These are phyloP conservation scores for Amblyornis subalaris DNA, from an alignment of 2,113 vertebrate genomes.

Conservation along the genomic window DNA sequence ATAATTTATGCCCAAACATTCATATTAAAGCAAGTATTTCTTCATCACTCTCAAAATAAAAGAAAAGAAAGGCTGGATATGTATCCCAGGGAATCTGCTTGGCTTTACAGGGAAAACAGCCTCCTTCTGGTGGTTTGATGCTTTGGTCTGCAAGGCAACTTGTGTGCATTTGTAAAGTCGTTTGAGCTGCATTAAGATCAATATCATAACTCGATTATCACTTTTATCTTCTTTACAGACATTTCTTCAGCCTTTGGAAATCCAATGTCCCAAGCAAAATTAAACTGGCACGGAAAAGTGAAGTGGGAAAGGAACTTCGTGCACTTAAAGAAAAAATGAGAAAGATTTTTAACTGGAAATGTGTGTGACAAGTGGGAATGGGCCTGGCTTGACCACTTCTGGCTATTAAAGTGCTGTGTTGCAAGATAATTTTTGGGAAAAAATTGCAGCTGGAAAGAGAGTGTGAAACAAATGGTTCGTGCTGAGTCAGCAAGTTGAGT, in stretches of 20 bases:
- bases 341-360: neutral
- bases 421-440: neutral
- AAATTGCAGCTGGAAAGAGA: neutral
- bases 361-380: neutral
- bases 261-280: neutral
- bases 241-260: neutral
- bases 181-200: neutral
- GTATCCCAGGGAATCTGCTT: neutral
- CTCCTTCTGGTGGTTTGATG: neutral
- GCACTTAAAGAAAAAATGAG: neutral
- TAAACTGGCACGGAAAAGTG: neutral
- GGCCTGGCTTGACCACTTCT: neutral
- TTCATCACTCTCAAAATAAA: neutral
- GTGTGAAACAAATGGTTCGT: neutral
- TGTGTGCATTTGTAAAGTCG: neutral
- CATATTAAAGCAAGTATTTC: neutral
- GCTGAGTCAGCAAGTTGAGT: neutral
- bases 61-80: neutral
- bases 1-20: neutral
- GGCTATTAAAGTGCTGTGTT: neutral
- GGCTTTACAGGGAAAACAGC: neutral
- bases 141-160: neutral
- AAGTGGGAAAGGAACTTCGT: neutral
- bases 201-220: neutral
- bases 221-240: neutral